Evolutionary conservation across 1,140 invertebrate genomes (phyloP).

Genomic region (Drosophila murphyi): DNA sequence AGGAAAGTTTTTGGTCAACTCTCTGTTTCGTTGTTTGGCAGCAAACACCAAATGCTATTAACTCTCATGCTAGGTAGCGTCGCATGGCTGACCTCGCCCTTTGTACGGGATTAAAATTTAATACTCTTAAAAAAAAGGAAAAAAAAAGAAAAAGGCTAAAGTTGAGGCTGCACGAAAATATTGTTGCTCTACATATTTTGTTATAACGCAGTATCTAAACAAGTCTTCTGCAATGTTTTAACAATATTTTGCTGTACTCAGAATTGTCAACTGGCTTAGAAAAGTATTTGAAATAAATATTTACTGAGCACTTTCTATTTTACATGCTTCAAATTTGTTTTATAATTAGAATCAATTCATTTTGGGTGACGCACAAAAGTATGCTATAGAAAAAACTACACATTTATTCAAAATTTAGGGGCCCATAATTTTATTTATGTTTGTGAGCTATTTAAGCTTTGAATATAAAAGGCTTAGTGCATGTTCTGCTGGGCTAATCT

Average conservation of each 20-base stretch:
- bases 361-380: background rate
- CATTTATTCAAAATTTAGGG: no score
- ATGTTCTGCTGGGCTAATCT: slow-evolving; percentile 3
- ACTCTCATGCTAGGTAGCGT: slow-evolving; percentile 32
- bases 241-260: no score
- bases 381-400: background rate
- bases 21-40: slow-evolving; percentile 25
- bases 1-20: slow-evolving; percentile 29
- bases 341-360: no score
- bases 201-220: background rate
- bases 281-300: no score
- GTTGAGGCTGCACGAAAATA: background rate
- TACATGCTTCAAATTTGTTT: no score
- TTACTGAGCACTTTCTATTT: no score
- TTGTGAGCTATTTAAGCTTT: background rate
- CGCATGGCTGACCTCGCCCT: slow-evolving; percentile 15
- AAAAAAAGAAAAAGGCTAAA: background rate
- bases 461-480: background rate
- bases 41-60: slow-evolving; percentile 56
- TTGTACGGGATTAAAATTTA: slow-evolving; percentile 69
- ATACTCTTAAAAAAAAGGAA: slow-evolving; percentile 45
- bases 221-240: no score
- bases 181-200: background rate
- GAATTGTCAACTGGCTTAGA: no score
- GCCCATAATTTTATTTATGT: background rate